These are phyloP conservation scores for Caenorhabditis virilis DNA, from an alignment of 2,888 invertebrate species.

Conservation along the genomic window DNA sequence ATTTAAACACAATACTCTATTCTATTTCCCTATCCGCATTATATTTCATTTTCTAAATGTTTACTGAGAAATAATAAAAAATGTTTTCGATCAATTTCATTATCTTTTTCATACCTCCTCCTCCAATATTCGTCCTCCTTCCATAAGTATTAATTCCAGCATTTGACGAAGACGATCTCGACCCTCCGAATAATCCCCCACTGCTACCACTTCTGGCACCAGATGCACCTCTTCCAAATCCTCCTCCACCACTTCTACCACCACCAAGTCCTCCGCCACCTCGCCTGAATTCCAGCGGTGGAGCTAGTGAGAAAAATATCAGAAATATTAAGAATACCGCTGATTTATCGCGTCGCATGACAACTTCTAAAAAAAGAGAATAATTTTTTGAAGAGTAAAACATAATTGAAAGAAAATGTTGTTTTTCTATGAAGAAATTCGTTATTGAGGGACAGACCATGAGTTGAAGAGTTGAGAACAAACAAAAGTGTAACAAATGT, in stretches of 20 bases:
- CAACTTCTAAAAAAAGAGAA: too few species aligned
- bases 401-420: too few species aligned
- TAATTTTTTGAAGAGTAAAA: too few species aligned
- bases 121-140: slow-evolving; percentile 16
- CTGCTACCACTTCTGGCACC: not conserved
- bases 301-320: slow-evolving; percentile 23
- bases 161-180: too few species aligned
- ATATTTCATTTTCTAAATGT: too few species aligned
- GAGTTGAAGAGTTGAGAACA: too few species aligned
- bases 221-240: not conserved
- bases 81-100: slow-evolving; percentile 1
- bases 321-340: slow-evolving; percentile 19
- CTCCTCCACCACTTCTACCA: slow-evolving; percentile 3
- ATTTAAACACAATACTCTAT: too few species aligned
- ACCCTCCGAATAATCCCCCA: not conserved
- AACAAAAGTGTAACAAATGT: too few species aligned
- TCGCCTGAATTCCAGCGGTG: slow-evolving; percentile 13
- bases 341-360: slow-evolving; percentile 14
- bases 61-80: not conserved
- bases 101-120: not conserved
- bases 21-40: too few species aligned
- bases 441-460: too few species aligned
- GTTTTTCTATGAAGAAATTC: too few species aligned
- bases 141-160: slow-evolving; percentile 29
- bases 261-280: slow-evolving; percentile 12